Percentiles rank a stretch among this genome's conserved stretches.
Evolutionary conservation across 2,797 vertebrate genomes (phyloP).

Genomic region (Sternotherus odoratus): DNA sequence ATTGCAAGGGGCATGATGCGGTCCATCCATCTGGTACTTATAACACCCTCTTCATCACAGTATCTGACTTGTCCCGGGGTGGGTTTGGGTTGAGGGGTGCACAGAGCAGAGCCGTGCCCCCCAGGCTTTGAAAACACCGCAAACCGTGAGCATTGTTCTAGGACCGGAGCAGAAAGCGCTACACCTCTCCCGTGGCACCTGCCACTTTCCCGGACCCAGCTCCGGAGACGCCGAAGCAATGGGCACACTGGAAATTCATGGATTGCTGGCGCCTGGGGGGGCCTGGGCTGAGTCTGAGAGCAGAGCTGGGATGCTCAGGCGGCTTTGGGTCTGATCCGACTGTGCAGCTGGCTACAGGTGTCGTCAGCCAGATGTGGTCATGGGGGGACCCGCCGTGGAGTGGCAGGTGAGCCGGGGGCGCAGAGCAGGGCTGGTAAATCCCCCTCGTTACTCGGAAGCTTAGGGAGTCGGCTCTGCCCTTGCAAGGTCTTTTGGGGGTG

Average conservation of each 20-base stretch:
- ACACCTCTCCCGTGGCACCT: background rate
- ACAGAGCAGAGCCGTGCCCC: no score
- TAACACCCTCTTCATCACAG: background rate
- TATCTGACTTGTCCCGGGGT: background rate
- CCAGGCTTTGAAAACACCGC: background rate
- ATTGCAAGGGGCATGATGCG: background rate
- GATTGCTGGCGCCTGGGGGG: background rate
- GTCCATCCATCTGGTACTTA: background rate
- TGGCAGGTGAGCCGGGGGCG: no score
- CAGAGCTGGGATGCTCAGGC: background rate
- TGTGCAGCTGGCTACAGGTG: background rate
- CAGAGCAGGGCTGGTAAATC: background rate
- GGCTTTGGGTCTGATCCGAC: background rate
- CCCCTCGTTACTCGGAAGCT: background rate
- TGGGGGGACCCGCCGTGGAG: background rate
- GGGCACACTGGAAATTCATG: background rate
- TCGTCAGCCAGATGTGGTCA: background rate
- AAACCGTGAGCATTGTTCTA: background rate
- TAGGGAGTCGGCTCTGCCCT: background rate
- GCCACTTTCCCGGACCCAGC: background rate
- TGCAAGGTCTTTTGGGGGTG: background rate
- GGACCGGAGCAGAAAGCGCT: background rate
- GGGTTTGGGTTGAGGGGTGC: no score
- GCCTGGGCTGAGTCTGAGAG: background rate
- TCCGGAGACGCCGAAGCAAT: background rate